These are phyloP conservation scores for Steromphala cineraria DNA, from an alignment of 2,888 invertebrate species.

Conservation along the genomic window DNA sequence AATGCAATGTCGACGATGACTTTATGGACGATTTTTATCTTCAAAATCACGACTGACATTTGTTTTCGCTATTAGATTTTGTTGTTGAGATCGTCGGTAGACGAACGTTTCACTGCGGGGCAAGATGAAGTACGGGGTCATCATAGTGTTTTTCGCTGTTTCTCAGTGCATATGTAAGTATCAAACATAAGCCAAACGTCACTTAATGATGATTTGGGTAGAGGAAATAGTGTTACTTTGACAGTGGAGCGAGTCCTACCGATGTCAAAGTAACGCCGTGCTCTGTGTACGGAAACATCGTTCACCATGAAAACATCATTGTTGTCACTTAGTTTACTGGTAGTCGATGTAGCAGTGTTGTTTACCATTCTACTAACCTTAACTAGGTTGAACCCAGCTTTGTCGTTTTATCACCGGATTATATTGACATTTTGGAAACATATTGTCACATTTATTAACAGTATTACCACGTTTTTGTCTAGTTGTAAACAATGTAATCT, in stretches of 20 bases:
- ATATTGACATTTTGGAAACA: no score
- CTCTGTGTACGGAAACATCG: no score
- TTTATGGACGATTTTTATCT: not conserved
- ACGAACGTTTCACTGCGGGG: not conserved
- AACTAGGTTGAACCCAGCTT: not conserved
- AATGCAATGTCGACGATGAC: not conserved
- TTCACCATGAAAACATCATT: no score
- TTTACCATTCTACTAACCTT: no score
- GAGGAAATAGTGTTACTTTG: no score
- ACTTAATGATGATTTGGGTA: no score
- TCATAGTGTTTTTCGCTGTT: not conserved
- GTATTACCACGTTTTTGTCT: not conserved
- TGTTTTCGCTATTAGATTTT: not conserved
- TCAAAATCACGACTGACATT: not conserved
- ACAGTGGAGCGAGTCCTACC: no score
- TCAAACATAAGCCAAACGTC: no score
- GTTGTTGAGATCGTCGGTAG: not conserved
- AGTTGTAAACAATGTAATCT: not conserved
- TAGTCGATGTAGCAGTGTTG: no score
- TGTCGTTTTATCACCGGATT: no score
- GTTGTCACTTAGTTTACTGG: no score
- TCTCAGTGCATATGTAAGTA: not conserved
- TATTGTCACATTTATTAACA: not conserved
- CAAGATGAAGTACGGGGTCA: conserved; percentile 14
- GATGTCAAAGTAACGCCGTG: no score